Evolutionary conservation across 30 jellyfish, hydroid and myxozoan species (phyloP), one percentile per base, ranked within the genome.

Genomic region (Aurelia aurita): DNA sequence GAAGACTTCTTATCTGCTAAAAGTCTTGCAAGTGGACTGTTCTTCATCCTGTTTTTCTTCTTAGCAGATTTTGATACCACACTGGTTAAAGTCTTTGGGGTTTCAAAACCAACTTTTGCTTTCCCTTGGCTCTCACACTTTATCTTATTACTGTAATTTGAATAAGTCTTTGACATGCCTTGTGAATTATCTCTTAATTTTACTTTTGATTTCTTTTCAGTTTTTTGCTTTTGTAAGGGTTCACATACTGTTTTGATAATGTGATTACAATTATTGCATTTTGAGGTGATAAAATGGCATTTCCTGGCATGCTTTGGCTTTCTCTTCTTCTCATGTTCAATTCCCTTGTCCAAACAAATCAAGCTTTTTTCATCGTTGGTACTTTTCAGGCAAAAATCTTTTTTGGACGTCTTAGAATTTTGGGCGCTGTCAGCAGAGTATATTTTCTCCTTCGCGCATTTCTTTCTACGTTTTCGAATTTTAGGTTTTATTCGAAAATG

Each of bases 21-120:
- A 20, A 63, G 49, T 19, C 66, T 80, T 21, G 90, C 82, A 15
- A 80, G 59, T 61, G 90, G 90, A 35, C 83, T 80, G 53, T 80
- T 53, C 34, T 22, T 64, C 53, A 66, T 43, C 18, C 80, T 23
- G 49, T 51, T 45, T 31, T 58, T 80, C 82, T 80, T 80, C 2
- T 60, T 53, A 18, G 74, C 43, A 3, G 83, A 80, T 18, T 58
- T 31, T 5, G 34, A 16, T 22, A 31, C 22, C 1, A 39, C 1
- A 39, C 9, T 6, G 16, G 5, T 3, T 0, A 5, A 23, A 19
- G 47, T n/a, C 44, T 62, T 63, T 6, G 89, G 89, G 21, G 89
- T 79, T 71, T 71, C 69, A 39, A 19, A 18, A 21, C 46, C 60
- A 68, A 9, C 49, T 23, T 47, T 47, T 43, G 44, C 20, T 16